Evolutionary conservation across 2,797 vertebrate species (phyloP), one percentile per base, ranked within the genome.

Genomic region (Pseudocheirus occidentalis): DNA sequence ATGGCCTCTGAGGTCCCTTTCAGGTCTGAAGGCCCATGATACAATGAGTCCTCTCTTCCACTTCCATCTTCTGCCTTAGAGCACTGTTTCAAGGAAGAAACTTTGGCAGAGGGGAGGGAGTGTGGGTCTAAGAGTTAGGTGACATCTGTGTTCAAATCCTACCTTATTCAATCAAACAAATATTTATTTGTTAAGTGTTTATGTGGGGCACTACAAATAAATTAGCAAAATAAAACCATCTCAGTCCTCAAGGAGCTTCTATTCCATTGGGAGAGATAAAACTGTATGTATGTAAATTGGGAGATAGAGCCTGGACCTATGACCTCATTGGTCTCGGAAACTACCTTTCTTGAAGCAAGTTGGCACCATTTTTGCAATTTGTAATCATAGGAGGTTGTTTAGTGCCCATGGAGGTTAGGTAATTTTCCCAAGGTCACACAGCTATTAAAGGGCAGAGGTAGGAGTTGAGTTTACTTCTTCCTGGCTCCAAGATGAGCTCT

Each of bases 81-180:
- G 40, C 18, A 81, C 66, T 58, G 46, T 34, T 55, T 90, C 94
- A 95, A 92, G 50, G n/a, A 95, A 90, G 93, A 96, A 73, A 90
- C n/a, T 97, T 94, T 53, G 3, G 89, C 53, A 4, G 0, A 81
- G 1, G 91, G 9, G n/a, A 91, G 81, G 52, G 55, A 90, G 13
- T 1, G 0, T 46, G 90, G 56, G 27, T 12, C 52, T 59, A 29
- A 54, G 40, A 92, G 34, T 90, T 91, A 40, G 27, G 87, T 90
- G 58, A 81, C 16, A 46, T 59, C 29, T 66, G 90, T 28, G 13
- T 52, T 89, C 34, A 55, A 56, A 73, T 13, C 11, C 91, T 87
- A 81, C n/a, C 18, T 81, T 81, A 81, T 81, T 81, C 21, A 81
- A 3, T 81, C 66, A 81, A 81, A 81, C 40, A 40, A 81, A 24